Conservation (phyloP, 2,113 vertebrate genomes). For the Albula goreensis region DNA sequence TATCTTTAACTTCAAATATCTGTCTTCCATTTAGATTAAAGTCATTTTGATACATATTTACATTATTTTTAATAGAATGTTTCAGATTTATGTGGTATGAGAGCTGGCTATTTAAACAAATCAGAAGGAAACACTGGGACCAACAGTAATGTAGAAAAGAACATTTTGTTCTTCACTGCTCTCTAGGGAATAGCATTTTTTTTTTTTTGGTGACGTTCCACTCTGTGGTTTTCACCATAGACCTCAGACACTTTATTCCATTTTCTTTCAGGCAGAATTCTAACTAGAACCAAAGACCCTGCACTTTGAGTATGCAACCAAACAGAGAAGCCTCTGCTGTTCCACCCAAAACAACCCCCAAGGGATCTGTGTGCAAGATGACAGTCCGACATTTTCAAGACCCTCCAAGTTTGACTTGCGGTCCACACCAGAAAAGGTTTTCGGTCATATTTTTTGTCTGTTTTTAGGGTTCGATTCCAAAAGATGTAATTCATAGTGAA, state of each 20-base stretch:
- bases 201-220: background rate
- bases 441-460: background rate
- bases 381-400: background rate
- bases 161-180: conserved; percentile 2
- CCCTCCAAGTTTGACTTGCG: background rate
- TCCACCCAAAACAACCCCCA: background rate
- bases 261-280: background rate
- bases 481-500: background rate
- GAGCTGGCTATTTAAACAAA: background rate
- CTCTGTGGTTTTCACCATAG: background rate
- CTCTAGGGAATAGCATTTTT: background rate
- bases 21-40: conserved; percentile 9
- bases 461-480: background rate
- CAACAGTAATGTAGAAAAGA: background rate
- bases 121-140: background rate
- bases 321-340: background rate
- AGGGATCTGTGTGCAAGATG: background rate
- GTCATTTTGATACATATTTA: background rate
- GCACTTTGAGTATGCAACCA: background rate
- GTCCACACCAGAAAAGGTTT: background rate
- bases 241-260: background rate
- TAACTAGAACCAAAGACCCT: background rate
- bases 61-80: conserved; percentile 3
- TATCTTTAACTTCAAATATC: background rate
- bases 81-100: background rate